Conservation (phyloP, 2,888 invertebrate species). For the Polietes domitor region DNA sequence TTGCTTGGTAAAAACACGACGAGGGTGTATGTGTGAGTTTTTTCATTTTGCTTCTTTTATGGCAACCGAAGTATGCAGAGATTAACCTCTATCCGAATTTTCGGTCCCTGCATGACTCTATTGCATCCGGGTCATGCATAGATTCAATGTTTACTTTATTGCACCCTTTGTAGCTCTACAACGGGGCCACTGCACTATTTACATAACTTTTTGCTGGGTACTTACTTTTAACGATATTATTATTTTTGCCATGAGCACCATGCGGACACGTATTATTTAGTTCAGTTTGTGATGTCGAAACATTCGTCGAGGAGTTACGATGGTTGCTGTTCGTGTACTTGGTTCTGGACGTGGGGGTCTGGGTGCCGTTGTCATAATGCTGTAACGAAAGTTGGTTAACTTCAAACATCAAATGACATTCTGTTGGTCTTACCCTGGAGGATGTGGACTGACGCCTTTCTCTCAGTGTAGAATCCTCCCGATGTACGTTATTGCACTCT, state of each 20-base stretch:
- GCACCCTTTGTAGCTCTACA: no score
- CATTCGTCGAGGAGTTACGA: constrained; percentile 78
- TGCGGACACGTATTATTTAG: constrained; percentile 79
- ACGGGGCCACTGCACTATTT: no score
- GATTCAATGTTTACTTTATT: no score
- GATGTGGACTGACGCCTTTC: constrained; percentile 78
- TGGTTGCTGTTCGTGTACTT: constrained; percentile 76
- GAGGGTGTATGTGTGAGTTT: no score
- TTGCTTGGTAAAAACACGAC: no score
- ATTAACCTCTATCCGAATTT: no score
- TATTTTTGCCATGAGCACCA: constrained; percentile 76
- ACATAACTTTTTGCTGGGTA: no score
- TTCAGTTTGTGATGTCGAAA: constrained; percentile 79
- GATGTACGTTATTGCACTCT: constrained; percentile 72
- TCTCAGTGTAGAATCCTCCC: constrained; percentile 73
- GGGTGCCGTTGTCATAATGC: constrained; percentile 77
- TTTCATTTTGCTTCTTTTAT: no score
- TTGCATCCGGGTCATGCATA: no score
- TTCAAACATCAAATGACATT: not conserved
- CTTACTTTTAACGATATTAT: constrained; percentile 76
- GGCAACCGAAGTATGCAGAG: no score
- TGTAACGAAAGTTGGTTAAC: constrained; percentile 31
- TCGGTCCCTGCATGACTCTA: no score
- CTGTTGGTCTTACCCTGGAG: constrained; percentile 69
- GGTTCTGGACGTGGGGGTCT: constrained; percentile 76